phyloP scores from a whole-genome alignment of 2,797 vertebrate genomes.

The Eurystomus glaucurus region DNA sequence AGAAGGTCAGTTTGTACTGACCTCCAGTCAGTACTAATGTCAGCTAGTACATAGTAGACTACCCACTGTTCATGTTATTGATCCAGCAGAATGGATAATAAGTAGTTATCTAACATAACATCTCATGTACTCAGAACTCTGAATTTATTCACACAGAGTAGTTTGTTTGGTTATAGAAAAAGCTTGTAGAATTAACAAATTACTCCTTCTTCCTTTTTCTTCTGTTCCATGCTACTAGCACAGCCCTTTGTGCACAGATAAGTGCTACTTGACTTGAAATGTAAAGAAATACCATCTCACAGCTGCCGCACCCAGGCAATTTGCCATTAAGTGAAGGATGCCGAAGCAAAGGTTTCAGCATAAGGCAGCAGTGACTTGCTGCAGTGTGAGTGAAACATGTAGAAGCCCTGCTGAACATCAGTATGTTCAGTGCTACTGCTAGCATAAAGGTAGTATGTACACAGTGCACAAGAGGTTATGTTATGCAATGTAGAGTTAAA shows the following conservation, averaged over 20 bases:
- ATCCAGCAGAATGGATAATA: not conserved
- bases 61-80: not conserved
- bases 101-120: not conserved
- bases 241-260: slow-evolving; percentile 3
- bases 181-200: not conserved
- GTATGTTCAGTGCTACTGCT: not conserved
- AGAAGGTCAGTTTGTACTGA: not conserved
- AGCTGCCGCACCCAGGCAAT: slow-evolving; percentile 39
- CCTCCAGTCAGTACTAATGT: too few species aligned
- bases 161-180: not conserved
- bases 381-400: not conserved
- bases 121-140: not conserved
- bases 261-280: slow-evolving; percentile 57
- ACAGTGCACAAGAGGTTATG: not conserved
- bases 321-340: slow-evolving; percentile 20
- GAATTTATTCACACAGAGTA: not conserved
- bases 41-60: not conserved
- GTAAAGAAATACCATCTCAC: slow-evolving; percentile 6
- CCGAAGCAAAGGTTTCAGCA: not conserved
- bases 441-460: accelerated
- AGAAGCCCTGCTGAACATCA: accelerated
- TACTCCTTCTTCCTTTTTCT: not conserved
- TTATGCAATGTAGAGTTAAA: not conserved
- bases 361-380: not conserved
- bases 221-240: not conserved